Percentiles rank a stretch among this genome's conserved stretches.
phyloP scores from a whole-genome alignment of 2,113 vertebrate species.

The Phalacrocorax carbo region DNA sequence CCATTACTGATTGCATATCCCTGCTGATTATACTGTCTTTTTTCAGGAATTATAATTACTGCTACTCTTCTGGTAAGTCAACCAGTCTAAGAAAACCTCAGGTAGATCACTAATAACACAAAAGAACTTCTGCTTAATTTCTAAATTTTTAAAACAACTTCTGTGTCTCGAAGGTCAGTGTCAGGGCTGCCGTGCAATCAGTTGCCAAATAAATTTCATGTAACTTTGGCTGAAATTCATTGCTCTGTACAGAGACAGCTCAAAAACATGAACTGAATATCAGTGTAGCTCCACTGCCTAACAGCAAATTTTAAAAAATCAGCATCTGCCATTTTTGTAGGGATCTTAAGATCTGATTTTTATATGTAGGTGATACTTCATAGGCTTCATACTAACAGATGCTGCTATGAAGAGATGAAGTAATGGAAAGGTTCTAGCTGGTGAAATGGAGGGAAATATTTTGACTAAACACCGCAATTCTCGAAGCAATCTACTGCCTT shows the following conservation, averaged over 20 bases:
- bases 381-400: neutral
- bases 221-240: neutral
- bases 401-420: neutral
- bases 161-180: fast-evolving
- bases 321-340: neutral
- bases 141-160: neutral
- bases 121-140: neutral
- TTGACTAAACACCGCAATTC: neutral
- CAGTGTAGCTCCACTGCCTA: neutral
- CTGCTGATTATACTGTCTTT: neutral
- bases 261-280: neutral
- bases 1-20: fast-evolving
- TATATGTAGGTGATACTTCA: neutral
- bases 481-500: neutral
- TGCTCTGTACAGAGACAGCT: neutral
- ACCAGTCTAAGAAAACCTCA: neutral
- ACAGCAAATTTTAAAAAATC: neutral
- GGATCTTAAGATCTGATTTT: neutral
- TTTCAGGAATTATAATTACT: neutral
- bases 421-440: neutral
- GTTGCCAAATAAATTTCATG: neutral
- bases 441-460: neutral
- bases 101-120: neutral
- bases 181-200: neutral
- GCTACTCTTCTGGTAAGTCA: neutral